phyloP scores from a whole-genome alignment of 1,140 invertebrate genomes.

The Hyposmocoma kahamanoa region DNA sequence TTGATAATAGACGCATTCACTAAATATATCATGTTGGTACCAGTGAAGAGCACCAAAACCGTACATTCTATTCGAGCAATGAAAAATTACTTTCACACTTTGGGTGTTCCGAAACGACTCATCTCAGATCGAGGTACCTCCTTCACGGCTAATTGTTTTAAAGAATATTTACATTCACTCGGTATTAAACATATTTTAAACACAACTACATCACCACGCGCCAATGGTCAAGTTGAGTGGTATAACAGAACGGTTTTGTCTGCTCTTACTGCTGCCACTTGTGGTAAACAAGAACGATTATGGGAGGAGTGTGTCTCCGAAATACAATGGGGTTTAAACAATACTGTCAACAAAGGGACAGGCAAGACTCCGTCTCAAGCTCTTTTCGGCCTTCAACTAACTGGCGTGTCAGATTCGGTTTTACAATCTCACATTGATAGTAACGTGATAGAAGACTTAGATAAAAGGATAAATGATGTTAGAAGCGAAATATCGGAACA shows the following conservation, averaged over 20 bases:
- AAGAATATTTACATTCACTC: background rate
- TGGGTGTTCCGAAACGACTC: background rate
- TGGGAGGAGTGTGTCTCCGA: constrained; percentile 1
- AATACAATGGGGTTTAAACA: constrained; percentile 2
- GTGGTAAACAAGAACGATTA: background rate
- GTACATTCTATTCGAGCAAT: background rate
- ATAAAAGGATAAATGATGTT: background rate
- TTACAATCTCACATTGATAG: background rate
- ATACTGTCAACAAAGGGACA: background rate
- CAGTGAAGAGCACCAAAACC: constrained; percentile 4
- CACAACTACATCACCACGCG: constrained; percentile 15
- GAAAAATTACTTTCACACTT: background rate
- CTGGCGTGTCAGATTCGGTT: background rate
- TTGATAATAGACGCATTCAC: constrained; percentile 2
- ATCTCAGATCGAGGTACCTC: constrained; percentile 1
- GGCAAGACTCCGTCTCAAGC: background rate
- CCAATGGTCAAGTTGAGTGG: constrained; percentile 31
- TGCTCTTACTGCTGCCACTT: background rate
- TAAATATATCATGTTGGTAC: background rate
- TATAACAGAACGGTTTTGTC: constrained; percentile 15
- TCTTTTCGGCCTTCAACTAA: background rate
- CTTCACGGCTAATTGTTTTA: background rate
- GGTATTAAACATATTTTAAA: constrained; percentile 14
- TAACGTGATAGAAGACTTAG: background rate
- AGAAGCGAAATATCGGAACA: background rate